Percentiles rank a stretch among this genome's conserved stretches.
phyloP scores from a whole-genome alignment of 2,888 invertebrate genomes.

The Drosophila merina region DNA sequence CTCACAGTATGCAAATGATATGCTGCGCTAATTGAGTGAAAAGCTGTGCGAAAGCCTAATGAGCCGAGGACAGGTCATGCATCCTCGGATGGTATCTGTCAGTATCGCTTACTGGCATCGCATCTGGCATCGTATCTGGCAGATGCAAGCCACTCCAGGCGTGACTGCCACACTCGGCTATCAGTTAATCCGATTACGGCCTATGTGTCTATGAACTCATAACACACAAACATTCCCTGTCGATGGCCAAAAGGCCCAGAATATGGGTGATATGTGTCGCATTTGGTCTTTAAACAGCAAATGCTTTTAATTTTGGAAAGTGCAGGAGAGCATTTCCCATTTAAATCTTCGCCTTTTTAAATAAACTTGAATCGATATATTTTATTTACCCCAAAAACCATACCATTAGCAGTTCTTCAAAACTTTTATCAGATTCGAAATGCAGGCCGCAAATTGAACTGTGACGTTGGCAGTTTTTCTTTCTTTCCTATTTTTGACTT shows the following conservation, averaged over 20 bases:
- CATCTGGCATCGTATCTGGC: conserved; percentile 1
- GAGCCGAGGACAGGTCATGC: conserved; percentile 31
- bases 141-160: conserved; percentile 26
- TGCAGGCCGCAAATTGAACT: conserved; percentile 64
- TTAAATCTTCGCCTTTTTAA: too few relatives aligned
- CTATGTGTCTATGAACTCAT: conserved; percentile 10
- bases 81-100: conserved; percentile 6
- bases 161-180: conserved; percentile 28
- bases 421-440: conserved; percentile 38
- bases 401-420: conserved; percentile 27
- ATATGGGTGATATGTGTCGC: neutral
- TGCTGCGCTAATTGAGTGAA: conserved; percentile 68
- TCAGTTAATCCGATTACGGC: conserved; percentile 39
- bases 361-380: neutral
- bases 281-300: neutral
- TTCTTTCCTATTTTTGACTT: conserved; percentile 12
- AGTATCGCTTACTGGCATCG: conserved; percentile 14
- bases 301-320: neutral
- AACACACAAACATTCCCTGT: conserved; percentile 21
- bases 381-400: neutral
- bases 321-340: too few relatives aligned
- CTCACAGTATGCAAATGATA: conserved; percentile 65
- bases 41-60: conserved; percentile 39
- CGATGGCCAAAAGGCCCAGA: conserved; percentile 18
- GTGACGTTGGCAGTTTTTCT: conserved; percentile 55